Evolutionary conservation across 2,113 vertebrate species (phyloP).

Genomic region (Chunga burmeisteri): DNA sequence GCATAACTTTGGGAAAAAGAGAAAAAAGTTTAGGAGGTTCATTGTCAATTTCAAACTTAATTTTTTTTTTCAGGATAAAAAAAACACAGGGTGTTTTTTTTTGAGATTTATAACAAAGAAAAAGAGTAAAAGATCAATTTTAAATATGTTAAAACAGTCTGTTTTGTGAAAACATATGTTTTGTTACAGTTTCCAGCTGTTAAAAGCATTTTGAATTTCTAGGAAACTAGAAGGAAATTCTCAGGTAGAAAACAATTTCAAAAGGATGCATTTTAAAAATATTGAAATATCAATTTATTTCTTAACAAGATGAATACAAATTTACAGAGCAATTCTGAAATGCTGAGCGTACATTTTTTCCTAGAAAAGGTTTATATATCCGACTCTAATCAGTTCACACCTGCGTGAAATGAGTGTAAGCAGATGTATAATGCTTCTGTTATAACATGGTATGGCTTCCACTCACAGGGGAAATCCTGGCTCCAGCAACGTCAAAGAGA

Average conservation of each 20-base stretch:
- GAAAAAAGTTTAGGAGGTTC: not conserved
- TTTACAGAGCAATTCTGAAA: not conserved
- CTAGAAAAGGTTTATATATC: not conserved
- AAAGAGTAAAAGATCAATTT: not conserved
- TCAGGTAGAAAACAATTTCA: not conserved
- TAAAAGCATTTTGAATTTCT: not conserved
- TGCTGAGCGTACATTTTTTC: not conserved
- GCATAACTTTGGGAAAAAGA: not conserved
- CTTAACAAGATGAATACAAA: not conserved
- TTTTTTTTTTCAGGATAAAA: not conserved
- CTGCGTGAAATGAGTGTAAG: not conserved
- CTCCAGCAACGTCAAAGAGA: not conserved
- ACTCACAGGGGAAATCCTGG: slow-evolving; percentile 14
- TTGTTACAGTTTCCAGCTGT: not conserved
- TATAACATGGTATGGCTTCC: not conserved
- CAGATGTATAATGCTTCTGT: slow-evolving; percentile 41
- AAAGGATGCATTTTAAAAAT: not conserved
- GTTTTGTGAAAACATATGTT: not conserved
- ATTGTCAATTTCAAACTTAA: not conserved
- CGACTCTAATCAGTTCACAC: slow-evolving; percentile 16
- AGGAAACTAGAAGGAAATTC: not conserved
- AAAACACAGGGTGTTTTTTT: accelerated
- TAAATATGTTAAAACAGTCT: not conserved
- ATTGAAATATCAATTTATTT: not conserved
- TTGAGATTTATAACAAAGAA: not conserved